These are phyloP conservation scores for Meteorus sp. DNA, from an alignment of 1,140 invertebrate species.

Conservation along the genomic window DNA sequence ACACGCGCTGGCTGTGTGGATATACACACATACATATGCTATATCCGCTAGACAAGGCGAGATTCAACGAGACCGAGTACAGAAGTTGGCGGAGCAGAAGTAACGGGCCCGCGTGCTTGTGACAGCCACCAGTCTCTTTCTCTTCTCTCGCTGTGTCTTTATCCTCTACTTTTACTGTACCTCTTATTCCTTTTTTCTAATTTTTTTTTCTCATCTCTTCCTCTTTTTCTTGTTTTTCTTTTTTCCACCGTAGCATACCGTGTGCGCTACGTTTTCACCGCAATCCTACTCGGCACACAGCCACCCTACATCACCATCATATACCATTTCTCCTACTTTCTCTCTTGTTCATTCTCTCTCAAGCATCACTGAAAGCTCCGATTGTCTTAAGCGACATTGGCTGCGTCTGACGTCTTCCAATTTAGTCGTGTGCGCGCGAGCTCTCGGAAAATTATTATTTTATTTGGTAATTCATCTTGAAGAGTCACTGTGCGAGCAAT, in stretches of 20 bases:
- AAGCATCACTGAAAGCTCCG: slow-evolving; percentile 27
- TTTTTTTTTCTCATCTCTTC: slow-evolving; percentile 37
- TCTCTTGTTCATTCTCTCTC: slow-evolving; percentile 6
- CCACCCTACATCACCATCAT: no score
- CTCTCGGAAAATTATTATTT: slow-evolving; percentile 55
- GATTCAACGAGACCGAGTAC: slow-evolving; percentile 38
- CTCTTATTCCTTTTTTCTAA: slow-evolving; percentile 39
- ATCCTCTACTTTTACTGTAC: no score
- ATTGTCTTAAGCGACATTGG: slow-evolving; percentile 47
- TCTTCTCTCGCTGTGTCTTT: slow-evolving; percentile 19
- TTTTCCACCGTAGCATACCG: slow-evolving; percentile 30
- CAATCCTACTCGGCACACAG: slow-evolving; percentile 37
- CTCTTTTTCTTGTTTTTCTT: slow-evolving; percentile 27
- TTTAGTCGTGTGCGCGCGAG: slow-evolving; percentile 37
- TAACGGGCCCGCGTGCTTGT: slow-evolving; percentile 56
- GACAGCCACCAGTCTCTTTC: slow-evolving; percentile 42
- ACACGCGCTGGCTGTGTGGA: no score
- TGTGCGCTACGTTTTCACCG: slow-evolving; percentile 43
- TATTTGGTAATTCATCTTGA: slow-evolving; percentile 31
- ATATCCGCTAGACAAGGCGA: slow-evolving; percentile 25
- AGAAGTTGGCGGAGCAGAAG: slow-evolving; percentile 56
- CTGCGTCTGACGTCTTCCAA: slow-evolving; percentile 58
- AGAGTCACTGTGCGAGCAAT: neutral
- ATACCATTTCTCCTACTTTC: no score
- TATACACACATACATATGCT: no score